Conservation (phyloP, 2,113 vertebrate species). For the Lepus europaeus region DNA sequence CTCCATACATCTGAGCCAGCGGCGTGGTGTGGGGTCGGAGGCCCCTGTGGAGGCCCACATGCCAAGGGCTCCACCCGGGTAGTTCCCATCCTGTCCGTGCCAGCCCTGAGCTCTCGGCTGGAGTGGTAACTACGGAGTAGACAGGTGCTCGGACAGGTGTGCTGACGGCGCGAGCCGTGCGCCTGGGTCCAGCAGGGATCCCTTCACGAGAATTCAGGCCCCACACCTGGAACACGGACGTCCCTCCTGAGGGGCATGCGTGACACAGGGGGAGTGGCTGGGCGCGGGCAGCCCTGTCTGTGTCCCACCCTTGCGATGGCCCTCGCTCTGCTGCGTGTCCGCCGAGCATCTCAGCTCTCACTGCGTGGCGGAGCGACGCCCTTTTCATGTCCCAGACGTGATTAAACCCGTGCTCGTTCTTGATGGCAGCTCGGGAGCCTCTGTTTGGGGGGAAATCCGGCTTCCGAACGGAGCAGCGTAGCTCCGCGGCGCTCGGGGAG, state of each 20-base stretch:
- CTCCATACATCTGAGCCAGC: no score
- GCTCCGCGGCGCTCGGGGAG: constrained; percentile 77
- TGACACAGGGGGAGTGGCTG: no score
- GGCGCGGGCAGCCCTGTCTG: no score
- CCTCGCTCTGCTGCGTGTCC: constrained; percentile 68
- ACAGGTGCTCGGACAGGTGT: neutral
- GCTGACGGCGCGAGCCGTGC: neutral
- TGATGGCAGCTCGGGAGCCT: constrained; percentile 80
- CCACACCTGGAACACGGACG: rapidly evolving
- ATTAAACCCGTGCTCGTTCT: constrained; percentile 83
- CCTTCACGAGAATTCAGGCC: neutral
- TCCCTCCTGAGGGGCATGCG: no score
- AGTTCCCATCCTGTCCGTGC: no score
- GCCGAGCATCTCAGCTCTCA: constrained; percentile 83
- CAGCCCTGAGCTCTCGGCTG: rapidly evolving
- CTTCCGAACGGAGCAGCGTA: constrained; percentile 77
- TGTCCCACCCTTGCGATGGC: constrained; percentile 33
- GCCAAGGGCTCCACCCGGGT: no score
- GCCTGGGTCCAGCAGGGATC: neutral
- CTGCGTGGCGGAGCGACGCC: constrained; percentile 71
- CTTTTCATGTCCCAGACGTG: constrained; percentile 80
- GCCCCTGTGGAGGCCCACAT: no score
- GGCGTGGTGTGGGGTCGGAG: no score
- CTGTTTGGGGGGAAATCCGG: constrained; percentile 77
- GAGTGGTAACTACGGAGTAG: no score